Conservation (phyloP, 2,888 invertebrate species). For the Melanchra persicariae region DNA sequence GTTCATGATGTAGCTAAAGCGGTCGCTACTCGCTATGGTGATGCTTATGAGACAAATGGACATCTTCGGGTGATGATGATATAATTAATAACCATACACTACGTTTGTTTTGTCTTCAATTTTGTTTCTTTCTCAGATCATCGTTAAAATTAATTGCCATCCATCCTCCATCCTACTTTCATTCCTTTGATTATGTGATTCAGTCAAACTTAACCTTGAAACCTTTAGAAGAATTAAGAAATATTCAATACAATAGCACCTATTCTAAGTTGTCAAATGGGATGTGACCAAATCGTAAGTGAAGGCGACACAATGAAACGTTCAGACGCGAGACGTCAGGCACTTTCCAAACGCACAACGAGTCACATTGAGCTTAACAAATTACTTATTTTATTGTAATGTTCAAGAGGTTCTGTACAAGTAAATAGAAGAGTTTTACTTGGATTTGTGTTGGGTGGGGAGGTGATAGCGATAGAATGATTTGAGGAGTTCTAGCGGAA, state of each 20-base stretch:
- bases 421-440: neutral
- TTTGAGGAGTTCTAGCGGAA: neutral
- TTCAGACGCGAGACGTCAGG: conserved; percentile 30
- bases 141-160: no score
- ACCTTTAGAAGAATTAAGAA: neutral
- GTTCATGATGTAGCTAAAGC: no score
- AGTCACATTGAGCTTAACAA: conserved; percentile 35
- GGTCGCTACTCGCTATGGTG: no score
- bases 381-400: conserved; percentile 44
- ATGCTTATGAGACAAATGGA: no score
- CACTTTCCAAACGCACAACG: conserved; percentile 63
- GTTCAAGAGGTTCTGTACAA: conserved; percentile 12
- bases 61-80: no score
- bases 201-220: neutral
- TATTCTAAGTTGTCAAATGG: conserved; percentile 44
- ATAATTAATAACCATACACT: no score
- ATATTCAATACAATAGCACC: conserved; percentile 11
- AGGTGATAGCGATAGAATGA: neutral
- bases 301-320: conserved; percentile 48
- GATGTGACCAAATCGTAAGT: conserved; percentile 24
- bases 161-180: no score
- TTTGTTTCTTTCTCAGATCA: no score
- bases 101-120: no score
- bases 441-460: neutral
- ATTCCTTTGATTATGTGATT: neutral